Base-by-base conservation (phyloP, 2,797 vertebrate genomes). In the Graptemys geographica region DNA sequence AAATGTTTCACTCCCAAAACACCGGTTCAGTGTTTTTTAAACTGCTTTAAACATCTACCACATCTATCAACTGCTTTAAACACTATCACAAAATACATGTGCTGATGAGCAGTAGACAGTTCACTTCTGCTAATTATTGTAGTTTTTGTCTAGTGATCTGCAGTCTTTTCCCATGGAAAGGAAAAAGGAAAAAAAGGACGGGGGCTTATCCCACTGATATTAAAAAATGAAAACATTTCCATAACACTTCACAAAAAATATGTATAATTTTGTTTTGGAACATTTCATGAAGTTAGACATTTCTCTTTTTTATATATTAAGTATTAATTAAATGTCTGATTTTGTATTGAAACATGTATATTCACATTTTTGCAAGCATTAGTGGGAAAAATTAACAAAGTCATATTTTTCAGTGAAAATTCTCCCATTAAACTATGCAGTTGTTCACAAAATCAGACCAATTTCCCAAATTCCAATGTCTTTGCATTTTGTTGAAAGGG, bases 401-500 rank as follows among this genome's bases (percentile, higher is more conserved):
- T 65, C 47, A 53, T 53, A 74, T 23, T 23, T 93, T 33, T 27
- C 62, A 69, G 44, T 5, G 2, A 92, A 74, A 89, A 84, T 2
- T 49, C 28, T 86, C 74, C 49, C 37, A 49, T 44, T 86, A 81
- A 94, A 11, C 12, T 78, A 1, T 18, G 52, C 51, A 33, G 11
- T 78, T 49, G 25, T 47, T 27, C 27, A 78, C 74, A 28, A 47
- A 78, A 78, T 78, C 74, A 47, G 74, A 49, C 41, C 74, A 47
- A 31, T 31, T 72, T 23, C 21, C 44, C 44, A 6, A 0, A 59
- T 21, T 56, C 10, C 28, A 47, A 19, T 59, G 41, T 82, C 37
- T 87, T 92, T 90, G 18, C 12, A 3, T 92, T 87, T 91, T 55
- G 51, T 84, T 87, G 74, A 41, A 12, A 47, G 33, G 31, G 41